phyloP scores from a whole-genome alignment of 2,113 vertebrate species.

The Neodontobutis hainanensis region DNA sequence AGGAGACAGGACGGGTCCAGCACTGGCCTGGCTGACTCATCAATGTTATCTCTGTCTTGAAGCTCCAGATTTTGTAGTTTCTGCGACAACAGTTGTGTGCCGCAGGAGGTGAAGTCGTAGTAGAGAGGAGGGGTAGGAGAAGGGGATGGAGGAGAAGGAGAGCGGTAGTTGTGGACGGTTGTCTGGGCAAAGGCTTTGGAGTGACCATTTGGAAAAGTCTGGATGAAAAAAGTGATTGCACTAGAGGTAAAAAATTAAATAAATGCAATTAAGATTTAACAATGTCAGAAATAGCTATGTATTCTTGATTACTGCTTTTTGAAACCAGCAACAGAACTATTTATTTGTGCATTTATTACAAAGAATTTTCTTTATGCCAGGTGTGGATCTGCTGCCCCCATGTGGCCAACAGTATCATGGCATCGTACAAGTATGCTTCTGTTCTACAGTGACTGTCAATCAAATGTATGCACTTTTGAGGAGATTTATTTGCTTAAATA shows the following conservation, averaged over 20 bases:
- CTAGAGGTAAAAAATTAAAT: neutral
- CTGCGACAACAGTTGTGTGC: slow-evolving; percentile 62
- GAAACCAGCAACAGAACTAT: too few species aligned
- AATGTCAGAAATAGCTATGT: too few species aligned
- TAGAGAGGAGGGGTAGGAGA: slow-evolving; percentile 17
- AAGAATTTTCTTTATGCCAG: too few species aligned
- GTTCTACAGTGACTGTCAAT: too few species aligned
- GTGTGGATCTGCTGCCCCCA: too few species aligned
- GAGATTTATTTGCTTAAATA: too few species aligned
- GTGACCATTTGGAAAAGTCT: slow-evolving; percentile 29
- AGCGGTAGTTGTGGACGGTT: neutral
- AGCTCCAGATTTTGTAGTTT: slow-evolving; percentile 71
- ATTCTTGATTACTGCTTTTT: too few species aligned
- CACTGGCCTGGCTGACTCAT: slow-evolving; percentile 24
- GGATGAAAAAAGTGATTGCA: neutral
- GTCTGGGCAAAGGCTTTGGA: slow-evolving; percentile 28
- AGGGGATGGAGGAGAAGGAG: slow-evolving; percentile 19
- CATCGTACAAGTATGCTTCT: too few species aligned
- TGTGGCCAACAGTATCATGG: too few species aligned
- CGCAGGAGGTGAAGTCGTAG: slow-evolving; percentile 48
- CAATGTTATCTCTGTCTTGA: slow-evolving; percentile 43
- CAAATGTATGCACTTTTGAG: too few species aligned
- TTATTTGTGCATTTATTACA: too few species aligned
- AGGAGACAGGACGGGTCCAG: slow-evolving; percentile 71
- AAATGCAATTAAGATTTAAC: neutral